Evolutionary conservation across 2,113 vertebrate species (phyloP).

Genomic region (Hydropotes inermis): DNA sequence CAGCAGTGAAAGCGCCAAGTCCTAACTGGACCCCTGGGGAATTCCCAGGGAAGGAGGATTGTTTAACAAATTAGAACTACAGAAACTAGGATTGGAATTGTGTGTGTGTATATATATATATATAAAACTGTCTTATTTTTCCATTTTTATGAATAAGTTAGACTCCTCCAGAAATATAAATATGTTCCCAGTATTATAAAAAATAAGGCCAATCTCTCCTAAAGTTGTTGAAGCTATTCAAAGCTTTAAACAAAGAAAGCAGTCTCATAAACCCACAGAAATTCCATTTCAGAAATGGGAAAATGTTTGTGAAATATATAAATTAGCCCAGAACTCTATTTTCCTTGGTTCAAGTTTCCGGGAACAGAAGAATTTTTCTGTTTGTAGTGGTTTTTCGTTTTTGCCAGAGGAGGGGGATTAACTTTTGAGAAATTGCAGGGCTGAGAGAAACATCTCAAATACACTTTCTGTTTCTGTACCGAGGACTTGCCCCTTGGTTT

Average conservation of each 20-base stretch:
- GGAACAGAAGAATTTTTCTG: neutral
- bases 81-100: neutral
- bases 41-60: neutral
- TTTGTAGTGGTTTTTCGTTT: neutral
- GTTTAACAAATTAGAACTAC: neutral
- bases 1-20: accelerated
- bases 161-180: constrained; percentile 35
- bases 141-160: neutral
- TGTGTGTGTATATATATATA: neutral
- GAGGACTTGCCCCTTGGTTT: neutral
- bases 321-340: neutral
- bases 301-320: neutral
- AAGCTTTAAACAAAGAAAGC: neutral
- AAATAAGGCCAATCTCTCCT: neutral
- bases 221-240: neutral
- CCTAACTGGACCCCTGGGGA: neutral
- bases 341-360: neutral
- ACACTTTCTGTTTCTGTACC: neutral
- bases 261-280: neutral
- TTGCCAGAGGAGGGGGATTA: neutral
- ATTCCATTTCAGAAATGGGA: neutral
- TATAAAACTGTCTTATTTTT: neutral
- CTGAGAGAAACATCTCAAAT: neutral
- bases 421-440: neutral
- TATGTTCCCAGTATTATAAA: neutral